Evolutionary conservation across 2,888 invertebrate genomes (phyloP).

Genomic region (Bembecia ichneumoniformis): DNA sequence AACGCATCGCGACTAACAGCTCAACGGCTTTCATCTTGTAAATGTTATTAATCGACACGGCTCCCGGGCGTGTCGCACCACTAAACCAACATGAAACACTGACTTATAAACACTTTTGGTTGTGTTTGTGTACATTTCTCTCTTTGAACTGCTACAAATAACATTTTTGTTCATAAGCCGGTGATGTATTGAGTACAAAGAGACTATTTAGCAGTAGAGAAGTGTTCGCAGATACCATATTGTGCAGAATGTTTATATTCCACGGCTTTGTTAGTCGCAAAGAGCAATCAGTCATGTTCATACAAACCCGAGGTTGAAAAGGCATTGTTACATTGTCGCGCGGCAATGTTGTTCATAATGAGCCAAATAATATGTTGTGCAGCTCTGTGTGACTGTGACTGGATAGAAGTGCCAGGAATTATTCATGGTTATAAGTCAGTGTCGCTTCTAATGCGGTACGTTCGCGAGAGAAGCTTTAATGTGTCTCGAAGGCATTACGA

Average conservation of each 20-base stretch:
- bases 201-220: neutral
- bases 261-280: constrained; percentile 49
- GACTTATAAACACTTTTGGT: neutral
- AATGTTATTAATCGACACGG: constrained; percentile 67
- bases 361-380: constrained; percentile 26
- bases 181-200: neutral
- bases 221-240: constrained; percentile 13
- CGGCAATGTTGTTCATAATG: constrained; percentile 35
- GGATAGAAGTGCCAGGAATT: constrained; percentile 38
- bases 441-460: constrained; percentile 34
- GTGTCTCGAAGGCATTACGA: neutral
- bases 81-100: constrained; percentile 3
- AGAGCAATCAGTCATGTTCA: constrained; percentile 63
- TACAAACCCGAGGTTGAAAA: constrained; percentile 52
- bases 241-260: constrained; percentile 53
- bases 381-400: constrained; percentile 31
- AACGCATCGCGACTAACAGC: constrained; percentile 58
- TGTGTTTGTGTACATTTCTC: constrained; percentile 12
- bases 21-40: constrained; percentile 68
- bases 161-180: constrained; percentile 4
- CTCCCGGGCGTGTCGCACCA: constrained; percentile 49
- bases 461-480: constrained; percentile 6
- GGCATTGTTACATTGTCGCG: constrained; percentile 43
- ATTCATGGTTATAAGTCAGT: constrained; percentile 43
- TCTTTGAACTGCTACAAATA: constrained; percentile 6